Percentiles rank a stretch among this genome's conserved stretches.
phyloP scores from a whole-genome alignment of 2,888 invertebrate species.

The Tetheella fluctuosa region DNA sequence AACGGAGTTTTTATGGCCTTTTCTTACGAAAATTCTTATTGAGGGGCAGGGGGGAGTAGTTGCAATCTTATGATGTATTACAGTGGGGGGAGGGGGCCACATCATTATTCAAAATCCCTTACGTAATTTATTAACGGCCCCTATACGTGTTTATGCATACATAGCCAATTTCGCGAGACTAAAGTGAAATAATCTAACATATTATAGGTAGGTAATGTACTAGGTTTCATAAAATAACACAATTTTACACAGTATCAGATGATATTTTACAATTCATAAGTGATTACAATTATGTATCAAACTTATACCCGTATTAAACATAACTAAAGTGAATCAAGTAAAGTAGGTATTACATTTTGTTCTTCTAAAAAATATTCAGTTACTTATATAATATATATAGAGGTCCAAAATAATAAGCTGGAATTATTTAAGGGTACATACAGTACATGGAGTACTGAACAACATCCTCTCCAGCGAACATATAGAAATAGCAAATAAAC shows the following conservation, averaged over 20 bases:
- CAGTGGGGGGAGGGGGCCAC: too few species aligned
- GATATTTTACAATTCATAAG: constrained; percentile 12
- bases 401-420: too few species aligned
- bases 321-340: constrained; percentile 7
- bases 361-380: background rate
- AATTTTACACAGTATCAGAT: constrained; percentile 4
- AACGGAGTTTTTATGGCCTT: too few species aligned
- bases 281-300: constrained; percentile 8
- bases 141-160: too few species aligned
- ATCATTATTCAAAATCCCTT: too few species aligned
- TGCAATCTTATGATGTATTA: too few species aligned
- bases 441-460: background rate
- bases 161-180: background rate
- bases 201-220: background rate
- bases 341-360: background rate
- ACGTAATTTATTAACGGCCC: too few species aligned
- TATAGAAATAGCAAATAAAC: background rate
- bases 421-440: background rate
- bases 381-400: too few species aligned
- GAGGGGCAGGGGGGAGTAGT: too few species aligned
- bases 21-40: too few species aligned
- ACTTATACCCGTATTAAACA: constrained; percentile 10
- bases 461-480: background rate
- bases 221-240: constrained; percentile 1
- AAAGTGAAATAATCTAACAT: background rate